These are phyloP conservation scores for Sceloporus tristichus DNA, from an alignment of 2,113 vertebrate genomes.

Conservation along the genomic window DNA sequence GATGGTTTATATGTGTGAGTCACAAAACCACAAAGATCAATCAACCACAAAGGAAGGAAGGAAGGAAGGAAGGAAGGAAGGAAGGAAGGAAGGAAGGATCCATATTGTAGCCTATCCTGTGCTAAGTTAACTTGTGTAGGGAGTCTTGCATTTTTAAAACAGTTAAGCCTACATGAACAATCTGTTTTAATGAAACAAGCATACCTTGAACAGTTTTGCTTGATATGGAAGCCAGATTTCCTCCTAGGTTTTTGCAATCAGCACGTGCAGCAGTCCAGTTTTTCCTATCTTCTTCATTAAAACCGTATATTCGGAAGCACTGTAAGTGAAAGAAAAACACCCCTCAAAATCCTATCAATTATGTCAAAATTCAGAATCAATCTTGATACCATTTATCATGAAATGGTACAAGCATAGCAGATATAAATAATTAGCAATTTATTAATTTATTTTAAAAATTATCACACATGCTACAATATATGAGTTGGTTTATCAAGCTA, in stretches of 20 bases:
- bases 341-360: background rate
- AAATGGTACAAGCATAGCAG: background rate
- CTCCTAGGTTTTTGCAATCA: conserved; percentile 81
- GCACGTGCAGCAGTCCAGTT: conserved; percentile 84
- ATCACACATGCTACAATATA: background rate
- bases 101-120: no score
- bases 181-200: background rate
- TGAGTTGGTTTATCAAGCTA: no score
- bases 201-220: conserved; percentile 87
- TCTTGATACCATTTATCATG: background rate
- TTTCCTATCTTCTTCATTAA: conserved; percentile 73
- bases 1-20: no score
- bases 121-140: background rate
- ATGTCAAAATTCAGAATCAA: background rate
- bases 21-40: no score
- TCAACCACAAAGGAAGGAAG: no score
- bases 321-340: conserved; percentile 61
- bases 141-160: background rate
- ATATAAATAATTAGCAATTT: no score
- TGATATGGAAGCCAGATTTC: conserved; percentile 88
- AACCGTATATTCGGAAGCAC: conserved; percentile 88
- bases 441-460: background rate
- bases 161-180: background rate
- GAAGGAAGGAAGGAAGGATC: background rate
- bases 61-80: background rate